phyloP scores from a whole-genome alignment of 2,888 invertebrate species.

The Nemurella pictetii region DNA sequence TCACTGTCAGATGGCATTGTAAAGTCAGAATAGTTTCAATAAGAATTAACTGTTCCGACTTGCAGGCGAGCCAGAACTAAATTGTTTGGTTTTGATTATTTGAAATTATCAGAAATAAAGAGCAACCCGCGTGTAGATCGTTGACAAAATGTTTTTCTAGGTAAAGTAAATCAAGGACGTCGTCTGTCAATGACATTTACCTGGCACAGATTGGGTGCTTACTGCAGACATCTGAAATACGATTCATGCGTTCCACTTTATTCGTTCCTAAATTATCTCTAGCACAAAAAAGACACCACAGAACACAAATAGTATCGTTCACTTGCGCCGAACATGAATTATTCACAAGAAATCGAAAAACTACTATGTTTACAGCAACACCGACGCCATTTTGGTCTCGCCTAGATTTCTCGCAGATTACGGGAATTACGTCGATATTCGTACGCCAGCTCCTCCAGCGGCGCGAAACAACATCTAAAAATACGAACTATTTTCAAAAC shows the following conservation, averaged over 20 bases:
- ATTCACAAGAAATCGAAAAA: constrained; percentile 42
- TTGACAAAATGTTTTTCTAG: constrained; percentile 26
- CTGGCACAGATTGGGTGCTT: constrained; percentile 57
- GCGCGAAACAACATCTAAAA: neutral
- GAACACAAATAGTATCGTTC: constrained; percentile 41
- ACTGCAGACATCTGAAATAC: constrained; percentile 56
- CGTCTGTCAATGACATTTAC: constrained; percentile 48
- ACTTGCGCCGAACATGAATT: neutral
- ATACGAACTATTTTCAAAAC: no score
- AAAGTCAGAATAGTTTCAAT: neutral
- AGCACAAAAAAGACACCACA: constrained; percentile 41
- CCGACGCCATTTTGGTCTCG: constrained; percentile 54
- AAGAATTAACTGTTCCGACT: constrained; percentile 22
- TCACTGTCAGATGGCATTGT: neutral
- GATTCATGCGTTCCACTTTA: constrained; percentile 42
- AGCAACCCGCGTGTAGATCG: neutral
- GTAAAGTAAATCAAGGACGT: constrained; percentile 40
- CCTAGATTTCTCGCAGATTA: constrained; percentile 48
- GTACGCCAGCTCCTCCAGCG: constrained; percentile 44
- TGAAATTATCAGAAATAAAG: neutral
- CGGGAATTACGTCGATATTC: constrained; percentile 58
- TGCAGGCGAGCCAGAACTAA: neutral
- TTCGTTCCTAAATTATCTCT: constrained; percentile 29
- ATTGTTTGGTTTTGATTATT: neutral
- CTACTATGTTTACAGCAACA: constrained; percentile 54